These are phyloP conservation scores for Euglossa dilemma DNA, from an alignment of 1,140 invertebrate genomes.

Conservation along the genomic window DNA sequence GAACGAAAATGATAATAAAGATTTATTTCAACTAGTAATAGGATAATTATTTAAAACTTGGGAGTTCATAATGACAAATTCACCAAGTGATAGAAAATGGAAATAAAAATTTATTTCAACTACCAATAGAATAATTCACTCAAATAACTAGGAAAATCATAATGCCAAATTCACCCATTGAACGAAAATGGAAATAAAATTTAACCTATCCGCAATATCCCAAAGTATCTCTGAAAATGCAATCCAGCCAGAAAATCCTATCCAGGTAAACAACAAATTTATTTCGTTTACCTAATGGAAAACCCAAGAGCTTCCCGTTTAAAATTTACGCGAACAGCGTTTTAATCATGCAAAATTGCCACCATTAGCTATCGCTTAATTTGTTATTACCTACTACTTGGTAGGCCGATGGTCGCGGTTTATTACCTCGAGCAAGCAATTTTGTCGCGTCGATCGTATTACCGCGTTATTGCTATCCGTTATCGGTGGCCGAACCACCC, in stretches of 20 bases:
- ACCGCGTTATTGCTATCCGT: conserved; percentile 22
- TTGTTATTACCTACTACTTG: conserved; percentile 12
- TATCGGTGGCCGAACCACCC: conserved; percentile 13
- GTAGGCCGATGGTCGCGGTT: not conserved
- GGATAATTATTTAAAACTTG: too few species aligned
- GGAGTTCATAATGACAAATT: too few species aligned
- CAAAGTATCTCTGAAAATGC: not conserved
- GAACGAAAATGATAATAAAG: too few species aligned
- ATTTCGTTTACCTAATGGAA: not conserved
- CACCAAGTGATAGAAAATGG: too few species aligned
- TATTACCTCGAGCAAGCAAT: conserved; percentile 27
- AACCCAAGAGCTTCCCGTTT: not conserved
- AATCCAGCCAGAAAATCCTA: not conserved
- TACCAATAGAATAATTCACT: too few species aligned
- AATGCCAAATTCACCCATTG: too few species aligned
- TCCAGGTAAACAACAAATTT: not conserved
- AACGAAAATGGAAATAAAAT: too few species aligned
- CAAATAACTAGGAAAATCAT: too few species aligned
- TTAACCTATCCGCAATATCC: too few species aligned
- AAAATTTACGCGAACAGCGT: not conserved
- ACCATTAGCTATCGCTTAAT: conserved; percentile 16
- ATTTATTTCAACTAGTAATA: too few species aligned
- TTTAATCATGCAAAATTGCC: conserved; percentile 16
- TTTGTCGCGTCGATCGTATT: conserved; percentile 29
- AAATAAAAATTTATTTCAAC: too few species aligned